These are phyloP conservation scores for Parapsyche elsis DNA, from an alignment of 1,140 invertebrate genomes.

Conservation along the genomic window DNA sequence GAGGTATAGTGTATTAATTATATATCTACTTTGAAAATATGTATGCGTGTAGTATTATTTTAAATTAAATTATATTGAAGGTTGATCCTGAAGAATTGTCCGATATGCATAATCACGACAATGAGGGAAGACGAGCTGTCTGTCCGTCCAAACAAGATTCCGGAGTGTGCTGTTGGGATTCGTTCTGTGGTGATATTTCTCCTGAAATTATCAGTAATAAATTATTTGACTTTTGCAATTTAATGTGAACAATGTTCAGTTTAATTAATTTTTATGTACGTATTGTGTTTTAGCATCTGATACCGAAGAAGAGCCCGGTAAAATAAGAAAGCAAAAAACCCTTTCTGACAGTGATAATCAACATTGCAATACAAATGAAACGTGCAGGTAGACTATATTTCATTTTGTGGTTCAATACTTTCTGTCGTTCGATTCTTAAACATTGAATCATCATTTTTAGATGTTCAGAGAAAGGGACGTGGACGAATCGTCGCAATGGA, in stretches of 20 bases:
- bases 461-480: conserved; percentile 3
- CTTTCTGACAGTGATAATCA: conserved; percentile 15
- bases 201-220: conserved; percentile 43
- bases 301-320: conserved; percentile 29
- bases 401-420: neutral
- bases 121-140: conserved; percentile 57
- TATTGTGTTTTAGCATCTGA: conserved; percentile 39
- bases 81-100: neutral
- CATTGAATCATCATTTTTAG: neutral
- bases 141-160: conserved; percentile 66
- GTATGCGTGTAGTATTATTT: neutral
- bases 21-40: conserved; percentile 3
- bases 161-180: conserved; percentile 64
- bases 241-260: neutral
- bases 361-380: neutral
- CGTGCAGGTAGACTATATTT: conserved; percentile 7
- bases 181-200: conserved; percentile 58
- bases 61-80: neutral
- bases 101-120: conserved; percentile 57
- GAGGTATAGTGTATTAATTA: conserved; percentile 33
- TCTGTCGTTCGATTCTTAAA: neutral
- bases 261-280: conserved; percentile 3
- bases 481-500: conserved; percentile 6
- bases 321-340: conserved; percentile 16
- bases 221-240: neutral